Conservation (phyloP, 2,113 vertebrate species). For the Pogona vitticeps region DNA sequence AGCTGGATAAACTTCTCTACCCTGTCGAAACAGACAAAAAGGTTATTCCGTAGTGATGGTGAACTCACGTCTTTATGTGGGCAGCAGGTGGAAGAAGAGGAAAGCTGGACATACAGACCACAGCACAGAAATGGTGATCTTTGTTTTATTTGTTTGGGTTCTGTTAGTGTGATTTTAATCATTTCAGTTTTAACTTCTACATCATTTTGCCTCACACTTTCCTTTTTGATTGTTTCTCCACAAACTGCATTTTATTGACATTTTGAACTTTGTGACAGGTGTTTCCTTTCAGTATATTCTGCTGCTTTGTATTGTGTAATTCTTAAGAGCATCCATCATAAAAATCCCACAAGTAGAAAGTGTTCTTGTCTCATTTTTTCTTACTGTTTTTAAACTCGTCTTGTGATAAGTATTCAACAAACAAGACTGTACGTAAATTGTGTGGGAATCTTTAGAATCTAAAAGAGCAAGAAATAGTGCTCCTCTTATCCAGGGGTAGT, state of each 20-base stretch:
- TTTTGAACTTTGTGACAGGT: neutral
- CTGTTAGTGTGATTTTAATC: constrained; percentile 14
- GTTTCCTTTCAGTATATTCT: neutral
- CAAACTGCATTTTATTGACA: constrained; percentile 8
- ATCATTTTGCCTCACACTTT: neutral
- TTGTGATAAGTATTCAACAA: neutral
- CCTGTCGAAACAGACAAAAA: constrained; percentile 87
- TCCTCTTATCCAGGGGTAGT: neutral
- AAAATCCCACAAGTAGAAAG: constrained; percentile 2
- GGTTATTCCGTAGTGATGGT: constrained; percentile 90
- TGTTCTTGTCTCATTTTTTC: neutral
- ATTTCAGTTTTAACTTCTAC: neutral
- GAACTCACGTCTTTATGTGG: constrained; percentile 79
- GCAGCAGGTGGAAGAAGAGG: constrained; percentile 78
- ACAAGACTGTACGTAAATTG: neutral
- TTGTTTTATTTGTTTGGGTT: constrained; percentile 45
- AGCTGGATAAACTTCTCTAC: constrained; percentile 94
- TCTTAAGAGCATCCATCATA: neutral
- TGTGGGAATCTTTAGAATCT: constrained; percentile 1
- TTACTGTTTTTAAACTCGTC: neutral
- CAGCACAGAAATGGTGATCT: constrained; percentile 88
- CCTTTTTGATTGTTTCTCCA: neutral
- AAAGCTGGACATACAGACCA: constrained; percentile 87
- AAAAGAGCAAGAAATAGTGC: neutral
- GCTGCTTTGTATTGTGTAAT: neutral